Conservation (phyloP, 1,140 invertebrate species). For the Bombus superbus region DNA sequence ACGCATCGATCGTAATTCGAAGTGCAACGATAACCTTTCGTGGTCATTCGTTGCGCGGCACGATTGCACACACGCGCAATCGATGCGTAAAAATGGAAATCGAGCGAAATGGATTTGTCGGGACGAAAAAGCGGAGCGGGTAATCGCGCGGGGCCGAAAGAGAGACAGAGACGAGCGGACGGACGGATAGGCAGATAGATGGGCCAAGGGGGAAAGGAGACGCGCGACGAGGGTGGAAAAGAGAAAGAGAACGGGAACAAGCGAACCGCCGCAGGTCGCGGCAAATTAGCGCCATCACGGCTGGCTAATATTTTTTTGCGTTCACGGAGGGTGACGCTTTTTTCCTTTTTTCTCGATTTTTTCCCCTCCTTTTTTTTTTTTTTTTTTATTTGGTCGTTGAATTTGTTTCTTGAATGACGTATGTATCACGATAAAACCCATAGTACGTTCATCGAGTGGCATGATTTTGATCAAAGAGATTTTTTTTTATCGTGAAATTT, state of each 20-base stretch:
- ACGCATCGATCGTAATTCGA: slow-evolving; percentile 75
- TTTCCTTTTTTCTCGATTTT: slow-evolving; percentile 4
- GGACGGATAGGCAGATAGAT: slow-evolving; percentile 34
- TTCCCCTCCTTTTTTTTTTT: neutral
- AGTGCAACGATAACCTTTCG: slow-evolving; percentile 75
- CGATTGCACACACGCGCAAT: slow-evolving; percentile 65
- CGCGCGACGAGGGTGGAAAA: neutral
- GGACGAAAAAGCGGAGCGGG: slow-evolving; percentile 56
- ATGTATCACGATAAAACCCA: slow-evolving; percentile 55
- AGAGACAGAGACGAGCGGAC: slow-evolving; percentile 22
- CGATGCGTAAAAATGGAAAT: slow-evolving; percentile 79
- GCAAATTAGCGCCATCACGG: slow-evolving; percentile 70
- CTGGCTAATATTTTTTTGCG: slow-evolving; percentile 67
- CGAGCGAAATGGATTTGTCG: slow-evolving; percentile 75
- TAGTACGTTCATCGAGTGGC: slow-evolving; percentile 40
- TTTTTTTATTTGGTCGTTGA: slow-evolving; percentile 26
- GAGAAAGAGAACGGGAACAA: slow-evolving; percentile 28
- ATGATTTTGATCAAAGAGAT: slow-evolving; percentile 58
- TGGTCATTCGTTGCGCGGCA: slow-evolving; percentile 69
- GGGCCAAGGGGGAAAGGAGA: slow-evolving; percentile 22
- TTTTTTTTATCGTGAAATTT: slow-evolving; percentile 41
- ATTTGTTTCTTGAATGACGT: slow-evolving; percentile 39
- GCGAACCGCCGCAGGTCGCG: slow-evolving; percentile 55
- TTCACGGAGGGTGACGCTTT: slow-evolving; percentile 46
- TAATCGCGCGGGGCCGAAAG: slow-evolving; percentile 4